phyloP scores from a whole-genome alignment of 2,797 vertebrate genomes.

The Spheniscus humboldti region DNA sequence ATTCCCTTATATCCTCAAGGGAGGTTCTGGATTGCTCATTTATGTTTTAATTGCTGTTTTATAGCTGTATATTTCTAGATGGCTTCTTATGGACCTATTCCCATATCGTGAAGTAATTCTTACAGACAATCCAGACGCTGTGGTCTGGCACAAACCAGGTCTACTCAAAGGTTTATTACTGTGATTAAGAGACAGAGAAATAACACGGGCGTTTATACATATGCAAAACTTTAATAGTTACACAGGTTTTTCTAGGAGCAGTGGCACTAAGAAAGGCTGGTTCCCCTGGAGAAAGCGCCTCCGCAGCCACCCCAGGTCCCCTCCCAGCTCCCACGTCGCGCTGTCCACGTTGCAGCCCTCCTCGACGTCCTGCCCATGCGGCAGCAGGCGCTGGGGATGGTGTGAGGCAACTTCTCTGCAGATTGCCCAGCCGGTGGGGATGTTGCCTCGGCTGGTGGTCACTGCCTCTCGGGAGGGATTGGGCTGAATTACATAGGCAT shows the following conservation, averaged over 20 bases:
- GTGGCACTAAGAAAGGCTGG: not conserved
- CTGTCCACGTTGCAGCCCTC: not conserved
- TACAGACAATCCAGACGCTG: not conserved
- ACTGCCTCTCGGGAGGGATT: not conserved
- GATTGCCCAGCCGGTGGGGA: no score
- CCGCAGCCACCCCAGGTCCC: not conserved
- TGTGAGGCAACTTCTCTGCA: not conserved
- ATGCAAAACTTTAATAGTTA: not conserved
- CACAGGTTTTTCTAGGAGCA: not conserved
- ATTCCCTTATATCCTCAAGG: not conserved
- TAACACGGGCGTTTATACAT: not conserved
- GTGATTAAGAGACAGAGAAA: constrained; percentile 7
- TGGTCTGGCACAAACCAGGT: not conserved
- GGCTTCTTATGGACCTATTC: not conserved
- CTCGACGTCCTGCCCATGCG: fast-evolving
- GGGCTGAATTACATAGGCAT: not conserved
- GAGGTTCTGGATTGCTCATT: not conserved
- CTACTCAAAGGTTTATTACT: not conserved
- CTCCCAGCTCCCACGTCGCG: not conserved
- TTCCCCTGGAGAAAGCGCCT: not conserved
- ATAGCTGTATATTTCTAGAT: not conserved
- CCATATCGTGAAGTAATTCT: not conserved
- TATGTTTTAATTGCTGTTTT: constrained; percentile 9
- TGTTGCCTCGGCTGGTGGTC: not conserved
- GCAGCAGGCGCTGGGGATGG: not conserved